phyloP scores from a whole-genome alignment of 2,113 vertebrate genomes.

The Nycticorax nycticorax region DNA sequence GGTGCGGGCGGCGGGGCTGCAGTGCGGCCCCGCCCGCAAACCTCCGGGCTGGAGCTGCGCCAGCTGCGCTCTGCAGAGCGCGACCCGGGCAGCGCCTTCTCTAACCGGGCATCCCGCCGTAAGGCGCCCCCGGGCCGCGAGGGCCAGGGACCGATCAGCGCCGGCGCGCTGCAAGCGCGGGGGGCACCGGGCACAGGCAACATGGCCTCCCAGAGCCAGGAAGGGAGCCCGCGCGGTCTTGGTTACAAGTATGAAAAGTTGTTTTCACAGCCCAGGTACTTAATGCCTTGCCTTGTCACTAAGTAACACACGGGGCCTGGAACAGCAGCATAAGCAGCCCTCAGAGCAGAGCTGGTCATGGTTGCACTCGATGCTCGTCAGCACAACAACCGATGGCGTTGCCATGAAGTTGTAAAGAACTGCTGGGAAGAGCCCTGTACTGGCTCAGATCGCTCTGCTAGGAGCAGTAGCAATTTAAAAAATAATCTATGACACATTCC shows the following conservation, averaged over 20 bases:
- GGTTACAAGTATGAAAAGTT: background rate
- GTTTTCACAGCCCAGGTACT: background rate
- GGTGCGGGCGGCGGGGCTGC: too few relatives aligned
- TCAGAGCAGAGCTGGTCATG: accelerated
- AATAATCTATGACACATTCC: background rate
- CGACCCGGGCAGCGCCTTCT: background rate
- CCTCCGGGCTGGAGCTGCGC: too few relatives aligned
- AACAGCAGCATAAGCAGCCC: background rate
- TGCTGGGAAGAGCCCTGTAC: background rate
- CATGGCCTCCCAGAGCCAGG: background rate
- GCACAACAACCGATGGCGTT: accelerated
- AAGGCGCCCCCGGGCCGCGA: too few relatives aligned
- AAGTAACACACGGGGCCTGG: too few relatives aligned
- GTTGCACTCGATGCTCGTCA: background rate
- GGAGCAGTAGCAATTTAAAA: background rate
- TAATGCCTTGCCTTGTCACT: background rate
- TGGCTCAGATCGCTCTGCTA: background rate
- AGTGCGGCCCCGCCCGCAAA: too few relatives aligned
- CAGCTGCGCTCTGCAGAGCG: too few relatives aligned
- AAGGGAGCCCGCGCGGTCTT: background rate
- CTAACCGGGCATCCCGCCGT: too few relatives aligned
- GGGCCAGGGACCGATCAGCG: too few relatives aligned
- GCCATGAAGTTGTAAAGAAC: background rate
- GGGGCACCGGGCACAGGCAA: too few relatives aligned
- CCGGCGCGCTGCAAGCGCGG: background rate